phyloP scores from a whole-genome alignment of 2,797 vertebrate genomes.

The Cynopterus sphinx region DNA sequence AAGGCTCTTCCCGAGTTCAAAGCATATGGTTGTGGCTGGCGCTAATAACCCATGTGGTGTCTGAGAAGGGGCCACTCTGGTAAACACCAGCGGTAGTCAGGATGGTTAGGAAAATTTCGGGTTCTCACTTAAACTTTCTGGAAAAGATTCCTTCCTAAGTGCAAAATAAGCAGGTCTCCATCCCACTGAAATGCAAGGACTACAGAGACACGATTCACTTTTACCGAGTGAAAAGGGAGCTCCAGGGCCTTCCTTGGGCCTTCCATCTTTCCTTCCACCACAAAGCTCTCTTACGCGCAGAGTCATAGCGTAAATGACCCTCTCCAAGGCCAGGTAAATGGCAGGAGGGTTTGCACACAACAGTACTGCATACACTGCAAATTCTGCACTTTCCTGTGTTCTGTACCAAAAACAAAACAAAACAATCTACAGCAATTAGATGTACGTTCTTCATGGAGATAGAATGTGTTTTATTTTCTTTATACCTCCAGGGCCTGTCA shows the following conservation, averaged over 20 bases:
- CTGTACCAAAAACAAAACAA: background rate
- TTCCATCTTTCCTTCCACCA: background rate
- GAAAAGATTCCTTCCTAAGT: conserved; percentile 1
- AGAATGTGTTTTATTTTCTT: background rate
- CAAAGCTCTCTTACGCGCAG: background rate
- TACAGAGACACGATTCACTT: background rate
- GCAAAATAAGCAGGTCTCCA: conserved; percentile 4
- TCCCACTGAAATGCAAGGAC: background rate
- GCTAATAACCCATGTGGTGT: background rate
- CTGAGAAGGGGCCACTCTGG: background rate
- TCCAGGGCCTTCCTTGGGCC: background rate
- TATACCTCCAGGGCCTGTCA: background rate
- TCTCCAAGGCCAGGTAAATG: background rate
- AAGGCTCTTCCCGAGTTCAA: background rate
- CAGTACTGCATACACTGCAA: too few relatives aligned
- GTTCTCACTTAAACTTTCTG: background rate
- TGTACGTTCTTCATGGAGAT: background rate
- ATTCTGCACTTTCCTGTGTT: background rate
- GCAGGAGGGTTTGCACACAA: background rate
- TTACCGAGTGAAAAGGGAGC: background rate
- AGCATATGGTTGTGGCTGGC: background rate
- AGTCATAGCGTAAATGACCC: background rate
- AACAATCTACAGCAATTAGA: background rate
- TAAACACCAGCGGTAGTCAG: background rate
- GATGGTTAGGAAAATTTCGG: background rate